Evolutionary conservation across 2,113 vertebrate species (phyloP), one percentile per base, ranked within the genome.

Genomic region (Triplophysa siluroides): DNA sequence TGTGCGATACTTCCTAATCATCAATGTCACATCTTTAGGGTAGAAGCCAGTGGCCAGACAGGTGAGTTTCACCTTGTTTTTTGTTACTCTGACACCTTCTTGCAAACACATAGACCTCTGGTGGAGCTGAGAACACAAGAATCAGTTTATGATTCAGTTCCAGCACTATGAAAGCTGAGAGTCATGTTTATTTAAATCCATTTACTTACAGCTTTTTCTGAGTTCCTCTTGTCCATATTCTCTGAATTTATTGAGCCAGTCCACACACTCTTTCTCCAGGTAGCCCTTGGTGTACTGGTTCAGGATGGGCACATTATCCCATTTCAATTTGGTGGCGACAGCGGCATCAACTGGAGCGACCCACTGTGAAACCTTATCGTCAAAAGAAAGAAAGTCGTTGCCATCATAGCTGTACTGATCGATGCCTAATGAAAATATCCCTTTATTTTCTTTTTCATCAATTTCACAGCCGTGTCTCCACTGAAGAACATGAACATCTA

Each of bases 321-420:
- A 88, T 29, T 86, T 88, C 2, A 1, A 21, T 66, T 85, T 88
- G 33, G 85, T 85, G n/a, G 47, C 16, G 19, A 21, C 1, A 24
- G 85, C 83, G 24, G 18, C 33, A 0, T 1, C 1, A 4, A 81
- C 69, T 13, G 83, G 54, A 29, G 85, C 81, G 0, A 86, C 66
- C 85, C 83, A 86, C 19, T 50, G 70, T 8, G 23, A 54, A 1
- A 60, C 23, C 0, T 11, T 10, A 43, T 76, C 69, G 66, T 87
- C 83, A 41, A 87, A 87, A 56, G 81, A 80, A 61, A 87, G 81
- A 70, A 87, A 86, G 33, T 86, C 78, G 0, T 14, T 0, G 0
- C 86, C 85, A 29, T 88, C 86, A 11, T 86, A 88, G 61, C 83
- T 78, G 74, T 86, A 85, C 74, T 83, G 76, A 64, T 80, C 68